phyloP scores from a whole-genome alignment of 2,113 vertebrate genomes.

The Raja brachyura region DNA sequence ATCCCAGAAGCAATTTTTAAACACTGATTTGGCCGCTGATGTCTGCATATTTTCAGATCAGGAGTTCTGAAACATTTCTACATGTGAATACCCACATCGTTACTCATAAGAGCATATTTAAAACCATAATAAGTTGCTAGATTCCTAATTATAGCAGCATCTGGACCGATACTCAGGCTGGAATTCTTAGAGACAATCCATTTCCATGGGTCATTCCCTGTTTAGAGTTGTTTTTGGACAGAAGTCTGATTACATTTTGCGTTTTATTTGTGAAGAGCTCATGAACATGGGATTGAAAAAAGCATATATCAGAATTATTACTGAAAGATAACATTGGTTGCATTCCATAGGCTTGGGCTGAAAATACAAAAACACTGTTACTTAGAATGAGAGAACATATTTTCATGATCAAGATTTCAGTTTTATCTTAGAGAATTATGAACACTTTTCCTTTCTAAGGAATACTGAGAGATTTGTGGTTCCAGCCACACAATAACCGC shows the following conservation, averaged over 20 bases:
- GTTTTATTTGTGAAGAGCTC: neutral
- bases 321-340: neutral
- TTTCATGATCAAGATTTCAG: slow-evolving; percentile 15
- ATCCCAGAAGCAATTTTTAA: neutral
- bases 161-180: neutral
- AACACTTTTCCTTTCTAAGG: neutral
- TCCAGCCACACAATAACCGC: neutral
- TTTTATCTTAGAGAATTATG: neutral
- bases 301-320: slow-evolving; percentile 15
- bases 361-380: neutral
- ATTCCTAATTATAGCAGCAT: neutral
- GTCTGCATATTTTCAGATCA: neutral
- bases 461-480: neutral
- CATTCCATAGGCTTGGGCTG: neutral
- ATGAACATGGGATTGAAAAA: neutral
- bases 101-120: neutral
- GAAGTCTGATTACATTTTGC: neutral
- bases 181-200: neutral
- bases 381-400: neutral
- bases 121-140: neutral
- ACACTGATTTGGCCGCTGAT: neutral
- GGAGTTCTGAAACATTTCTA: neutral
- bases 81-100: neutral
- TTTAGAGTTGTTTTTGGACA: too few species aligned
- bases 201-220: neutral